These are phyloP conservation scores for Leptatherina wallacei DNA, from an alignment of 2,797 vertebrate genomes.

Conservation along the genomic window DNA sequence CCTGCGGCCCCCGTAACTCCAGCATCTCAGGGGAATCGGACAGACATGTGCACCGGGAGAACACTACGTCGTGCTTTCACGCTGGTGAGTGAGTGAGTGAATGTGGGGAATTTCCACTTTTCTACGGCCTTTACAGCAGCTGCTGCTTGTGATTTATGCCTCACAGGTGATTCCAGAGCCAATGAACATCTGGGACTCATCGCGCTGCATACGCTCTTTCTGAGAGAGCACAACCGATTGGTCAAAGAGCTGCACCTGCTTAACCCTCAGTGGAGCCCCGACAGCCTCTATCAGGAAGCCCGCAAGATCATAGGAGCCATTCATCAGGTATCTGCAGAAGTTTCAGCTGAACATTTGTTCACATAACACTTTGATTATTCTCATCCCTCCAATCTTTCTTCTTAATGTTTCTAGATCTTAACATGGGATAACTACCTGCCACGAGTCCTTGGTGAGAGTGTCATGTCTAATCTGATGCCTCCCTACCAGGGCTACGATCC, in stretches of 20 bases:
- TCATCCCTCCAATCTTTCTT: background rate
- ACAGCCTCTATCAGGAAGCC: conserved; percentile 84
- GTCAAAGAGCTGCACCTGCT: conserved; percentile 78
- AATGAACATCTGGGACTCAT: conserved; percentile 87
- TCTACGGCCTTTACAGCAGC: conserved; percentile 1
- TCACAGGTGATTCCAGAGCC: conserved; percentile 82
- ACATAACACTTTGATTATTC: background rate
- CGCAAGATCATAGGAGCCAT: conserved; percentile 84
- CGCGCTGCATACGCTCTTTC: conserved; percentile 83
- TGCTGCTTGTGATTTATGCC: conserved; percentile 1
- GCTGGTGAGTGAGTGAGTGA: conserved; percentile 75
- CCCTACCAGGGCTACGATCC: conserved; percentile 74
- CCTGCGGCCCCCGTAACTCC: conserved; percentile 78
- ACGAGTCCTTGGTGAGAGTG: conserved; percentile 73
- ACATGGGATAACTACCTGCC: conserved; percentile 85
- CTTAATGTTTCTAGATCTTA: conserved; percentile 69
- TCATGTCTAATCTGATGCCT: conserved; percentile 69
- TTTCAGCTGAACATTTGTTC: background rate
- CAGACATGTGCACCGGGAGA: conserved; percentile 46
- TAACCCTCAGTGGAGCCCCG: conserved; percentile 84
- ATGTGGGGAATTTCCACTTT: background rate
- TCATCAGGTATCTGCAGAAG: conserved; percentile 76
- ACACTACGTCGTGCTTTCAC: conserved; percentile 83
- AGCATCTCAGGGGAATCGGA: conserved; percentile 4
- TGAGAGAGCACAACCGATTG: conserved; percentile 86